Percentiles rank a stretch among this genome's conserved stretches.
These are phyloP conservation scores for Craniophora ligustri DNA, from an alignment of 2,888 invertebrate genomes.

Conservation along the genomic window DNA sequence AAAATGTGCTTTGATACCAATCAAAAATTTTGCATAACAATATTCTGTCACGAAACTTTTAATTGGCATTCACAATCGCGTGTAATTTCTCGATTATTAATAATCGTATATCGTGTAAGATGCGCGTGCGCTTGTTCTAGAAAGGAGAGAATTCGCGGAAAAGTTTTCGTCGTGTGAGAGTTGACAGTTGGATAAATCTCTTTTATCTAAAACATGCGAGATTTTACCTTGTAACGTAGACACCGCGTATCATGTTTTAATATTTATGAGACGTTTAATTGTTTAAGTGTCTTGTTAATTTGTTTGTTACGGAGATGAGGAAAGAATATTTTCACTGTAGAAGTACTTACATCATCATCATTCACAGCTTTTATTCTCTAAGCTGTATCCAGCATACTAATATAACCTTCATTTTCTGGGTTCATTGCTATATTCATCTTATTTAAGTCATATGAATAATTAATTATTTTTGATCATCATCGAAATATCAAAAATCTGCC, in stretches of 20 bases:
- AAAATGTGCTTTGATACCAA: too few species aligned
- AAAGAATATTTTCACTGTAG: not conserved
- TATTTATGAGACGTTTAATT: constrained; percentile 32
- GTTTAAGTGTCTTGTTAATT: constrained; percentile 12
- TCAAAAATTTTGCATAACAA: constrained; percentile 16
- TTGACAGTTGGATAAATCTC: constrained; percentile 55
- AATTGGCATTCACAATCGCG: constrained; percentile 29
- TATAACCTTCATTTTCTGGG: too few species aligned
- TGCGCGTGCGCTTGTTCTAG: constrained; percentile 29
- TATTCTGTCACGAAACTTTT: constrained; percentile 23
- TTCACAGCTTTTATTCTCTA: not conserved
- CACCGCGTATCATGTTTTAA: constrained; percentile 27
- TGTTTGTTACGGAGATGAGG: constrained; percentile 14
- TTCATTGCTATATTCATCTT: too few species aligned
- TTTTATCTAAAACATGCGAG: constrained; percentile 50
- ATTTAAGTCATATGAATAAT: too few species aligned
- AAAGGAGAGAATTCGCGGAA: constrained; percentile 47
- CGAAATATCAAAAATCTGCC: too few species aligned
- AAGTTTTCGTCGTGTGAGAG: constrained; percentile 43
- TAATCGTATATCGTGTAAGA: constrained; percentile 41
- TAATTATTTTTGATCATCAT: too few species aligned
- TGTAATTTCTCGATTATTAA: constrained; percentile 35
- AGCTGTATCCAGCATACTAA: too few species aligned
- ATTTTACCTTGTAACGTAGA: constrained; percentile 40
- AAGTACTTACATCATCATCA: not conserved